Conservation (phyloP, 2,888 invertebrate species). For the Colletes collaris region DNA sequence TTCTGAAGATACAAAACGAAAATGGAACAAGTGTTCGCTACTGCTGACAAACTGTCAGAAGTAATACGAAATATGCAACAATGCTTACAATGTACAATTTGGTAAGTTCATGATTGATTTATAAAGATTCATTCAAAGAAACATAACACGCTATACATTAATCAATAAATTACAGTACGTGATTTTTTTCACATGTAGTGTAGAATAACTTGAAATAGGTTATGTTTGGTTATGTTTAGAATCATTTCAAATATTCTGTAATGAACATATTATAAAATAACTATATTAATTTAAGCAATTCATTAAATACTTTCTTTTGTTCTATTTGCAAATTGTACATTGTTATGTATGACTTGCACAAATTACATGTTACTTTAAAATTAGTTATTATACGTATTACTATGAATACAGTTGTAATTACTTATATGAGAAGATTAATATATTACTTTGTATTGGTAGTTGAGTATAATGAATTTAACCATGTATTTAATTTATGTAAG, state of each 20-base stretch:
- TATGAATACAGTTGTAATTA: neutral
- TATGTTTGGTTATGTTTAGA: constrained; percentile 7
- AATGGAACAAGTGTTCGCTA: neutral
- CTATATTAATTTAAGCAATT: neutral
- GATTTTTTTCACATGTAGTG: too few species aligned
- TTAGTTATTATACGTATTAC: neutral
- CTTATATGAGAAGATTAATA: neutral
- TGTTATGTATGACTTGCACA: neutral
- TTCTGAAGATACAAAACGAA: neutral
- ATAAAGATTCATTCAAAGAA: neutral
- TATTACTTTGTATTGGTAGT: neutral
- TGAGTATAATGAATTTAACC: neutral
- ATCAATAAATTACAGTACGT: neutral
- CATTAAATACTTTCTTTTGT: neutral
- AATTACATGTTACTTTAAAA: neutral
- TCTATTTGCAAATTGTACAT: neutral
- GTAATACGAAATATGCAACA: constrained; percentile 48
- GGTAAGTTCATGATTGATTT: constrained; percentile 56
- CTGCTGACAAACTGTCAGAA: constrained; percentile 27
- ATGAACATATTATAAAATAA: neutral
- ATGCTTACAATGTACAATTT: constrained; percentile 64
- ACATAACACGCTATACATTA: neutral
- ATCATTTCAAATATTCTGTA: neutral
- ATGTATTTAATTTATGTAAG: neutral
- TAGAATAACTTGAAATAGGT: constrained; percentile 18